Evolutionary conservation across 2,888 invertebrate species (phyloP).

Genomic region (Microctonus brassicae): DNA sequence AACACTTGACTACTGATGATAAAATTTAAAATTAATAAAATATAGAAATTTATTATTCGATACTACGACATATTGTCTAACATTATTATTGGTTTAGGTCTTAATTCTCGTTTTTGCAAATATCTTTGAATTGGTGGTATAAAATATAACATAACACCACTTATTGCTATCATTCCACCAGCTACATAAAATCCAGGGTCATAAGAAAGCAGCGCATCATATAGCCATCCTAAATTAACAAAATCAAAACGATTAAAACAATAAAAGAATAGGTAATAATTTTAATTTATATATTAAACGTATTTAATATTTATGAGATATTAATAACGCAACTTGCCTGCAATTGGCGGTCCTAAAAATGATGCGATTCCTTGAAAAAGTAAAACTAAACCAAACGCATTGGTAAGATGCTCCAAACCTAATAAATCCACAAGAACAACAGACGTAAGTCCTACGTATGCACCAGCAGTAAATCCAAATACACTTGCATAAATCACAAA

Average conservation of each 20-base stretch:
- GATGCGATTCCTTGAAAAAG: constrained; percentile 96
- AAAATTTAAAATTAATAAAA: background rate
- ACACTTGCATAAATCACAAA: constrained; percentile 83
- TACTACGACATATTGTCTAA: background rate
- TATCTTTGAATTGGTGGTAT: constrained; percentile 81
- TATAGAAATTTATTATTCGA: constrained; percentile 5
- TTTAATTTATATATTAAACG: too few species aligned
- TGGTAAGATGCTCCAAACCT: constrained; percentile 93
- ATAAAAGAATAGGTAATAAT: too few species aligned
- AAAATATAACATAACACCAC: constrained; percentile 89
- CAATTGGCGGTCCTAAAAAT: constrained; percentile 91
- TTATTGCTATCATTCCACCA: constrained; percentile 86
- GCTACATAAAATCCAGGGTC: constrained; percentile 90
- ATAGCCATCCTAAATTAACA: constrained; percentile 81
- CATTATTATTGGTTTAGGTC: background rate
- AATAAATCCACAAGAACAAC: constrained; percentile 94
- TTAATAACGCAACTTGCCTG: constrained; percentile 79
- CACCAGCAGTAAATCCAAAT: constrained; percentile 93
- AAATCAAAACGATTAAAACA: background rate
- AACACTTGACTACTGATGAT: background rate
- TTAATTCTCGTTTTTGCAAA: constrained; percentile 52
- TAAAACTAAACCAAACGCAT: constrained; percentile 92
- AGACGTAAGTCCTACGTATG: constrained; percentile 96
- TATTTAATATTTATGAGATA: too few species aligned
- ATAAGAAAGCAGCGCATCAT: constrained; percentile 83